Percentiles rank a stretch among this genome's conserved stretches.
phyloP scores from a whole-genome alignment of 2,888 invertebrate species.

The Orchesella flavescens region DNA sequence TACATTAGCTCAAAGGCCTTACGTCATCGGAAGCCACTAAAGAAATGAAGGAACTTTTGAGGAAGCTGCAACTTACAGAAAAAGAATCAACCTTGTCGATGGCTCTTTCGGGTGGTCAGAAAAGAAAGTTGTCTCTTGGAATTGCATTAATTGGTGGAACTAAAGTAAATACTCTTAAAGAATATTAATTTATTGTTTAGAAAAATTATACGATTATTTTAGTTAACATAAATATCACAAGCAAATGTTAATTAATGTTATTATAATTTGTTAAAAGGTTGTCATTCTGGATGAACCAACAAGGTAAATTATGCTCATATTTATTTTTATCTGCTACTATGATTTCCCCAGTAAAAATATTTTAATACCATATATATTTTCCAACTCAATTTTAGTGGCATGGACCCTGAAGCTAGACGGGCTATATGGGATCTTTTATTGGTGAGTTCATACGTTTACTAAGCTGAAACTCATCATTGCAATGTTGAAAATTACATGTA shows the following conservation, averaged over 20 bases:
- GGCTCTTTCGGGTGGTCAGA: conserved; percentile 92
- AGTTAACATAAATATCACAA: background rate
- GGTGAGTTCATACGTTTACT: conserved; percentile 61
- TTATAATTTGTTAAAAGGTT: conserved; percentile 73
- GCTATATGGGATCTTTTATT: conserved; percentile 73
- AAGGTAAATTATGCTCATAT: conserved; percentile 66
- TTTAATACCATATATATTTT: background rate
- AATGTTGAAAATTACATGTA: background rate
- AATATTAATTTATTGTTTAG: too few relatives aligned
- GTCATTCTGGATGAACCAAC: conserved; percentile 78
- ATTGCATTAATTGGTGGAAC: conserved; percentile 89
- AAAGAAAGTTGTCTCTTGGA: conserved; percentile 89
- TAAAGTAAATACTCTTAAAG: conserved; percentile 59
- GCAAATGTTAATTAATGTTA: too few relatives aligned
- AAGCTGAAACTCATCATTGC: background rate
- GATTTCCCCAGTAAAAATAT: too few relatives aligned
- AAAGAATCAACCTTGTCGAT: conserved; percentile 79
- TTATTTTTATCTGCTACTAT: background rate
- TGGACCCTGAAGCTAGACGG: conserved; percentile 78
- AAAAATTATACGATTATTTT: too few relatives aligned
- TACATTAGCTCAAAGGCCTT: conserved; percentile 81
- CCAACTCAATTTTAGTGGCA: conserved; percentile 71
- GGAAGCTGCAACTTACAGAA: conserved; percentile 79
- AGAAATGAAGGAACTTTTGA: conserved; percentile 78
- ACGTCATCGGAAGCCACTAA: conserved; percentile 75